Evolutionary conservation across 2,888 invertebrate species (phyloP), one percentile per base, ranked within the genome.

Genomic region (Carpatolechia fugitivella): DNA sequence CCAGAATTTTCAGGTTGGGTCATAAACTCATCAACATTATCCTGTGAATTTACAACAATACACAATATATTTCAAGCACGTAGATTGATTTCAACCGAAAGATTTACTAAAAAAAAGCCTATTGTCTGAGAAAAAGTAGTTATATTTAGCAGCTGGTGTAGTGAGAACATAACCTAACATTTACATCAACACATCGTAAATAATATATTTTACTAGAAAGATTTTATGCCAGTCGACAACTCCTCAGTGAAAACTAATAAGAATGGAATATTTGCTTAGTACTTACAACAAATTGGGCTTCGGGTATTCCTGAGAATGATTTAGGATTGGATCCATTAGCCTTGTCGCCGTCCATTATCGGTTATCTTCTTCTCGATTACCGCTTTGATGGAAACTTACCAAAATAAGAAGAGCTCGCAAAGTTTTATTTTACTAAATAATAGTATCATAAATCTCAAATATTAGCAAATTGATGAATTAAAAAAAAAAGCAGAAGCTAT

Each of bases 21-120:
- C 98, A 99, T 98, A 82, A 95, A 99, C 56, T 94, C 93, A 76
- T 99, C 98, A 35, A 99, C 98, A 93, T 99, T 98, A 76, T 98
- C 98, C 96, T 96, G 66, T 3, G 80, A 81, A 63, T 56, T 55
- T 14, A 13, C 3, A 29, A 13, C 1, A 20, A 46, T 29, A 14
- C 18, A n/a, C 5, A 11, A 20, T n/a, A n/a, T n/a, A n/a, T 3
- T 24, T 44, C n/a, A n/a, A 4, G 24, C 4, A 13, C 5, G 11
- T 11, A 44, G 5, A 44, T 6, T 3, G n/a, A 11, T 3, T 3
- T 6, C 2, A 6, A 1, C 0, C 8, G 3, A 1, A n/a, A 44
- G 4, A 20, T 10, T 44, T 13, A 6, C 1, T n/a, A n/a, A n/a
- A 1, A 20, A 5, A n/a, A 44, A 24, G 1, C 6, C n/a, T 20